A percentile compares a stretch with the other conserved stretches of the same genome.
Evolutionary conservation across 2,113 vertebrate species (phyloP).

Genomic region (Eulacestoma nigropectus): DNA sequence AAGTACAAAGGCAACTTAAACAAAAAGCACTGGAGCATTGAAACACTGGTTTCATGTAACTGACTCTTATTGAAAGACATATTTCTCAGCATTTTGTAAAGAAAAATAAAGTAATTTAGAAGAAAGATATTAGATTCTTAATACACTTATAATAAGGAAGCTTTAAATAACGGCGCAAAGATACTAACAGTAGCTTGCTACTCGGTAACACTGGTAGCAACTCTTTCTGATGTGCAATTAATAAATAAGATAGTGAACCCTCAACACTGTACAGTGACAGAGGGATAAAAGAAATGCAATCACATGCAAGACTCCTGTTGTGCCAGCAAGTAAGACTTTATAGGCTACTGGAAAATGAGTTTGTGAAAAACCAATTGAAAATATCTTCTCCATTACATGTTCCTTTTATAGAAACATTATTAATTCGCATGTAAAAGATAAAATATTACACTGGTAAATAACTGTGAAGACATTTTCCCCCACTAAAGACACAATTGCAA

Average conservation of each 20-base stretch:
- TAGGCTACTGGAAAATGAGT: background rate
- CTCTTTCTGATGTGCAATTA: slow-evolving; percentile 58
- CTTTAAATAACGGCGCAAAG: background rate
- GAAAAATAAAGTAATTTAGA: slow-evolving; percentile 44
- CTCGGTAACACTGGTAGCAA: slow-evolving; percentile 26
- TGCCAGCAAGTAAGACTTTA: slow-evolving; percentile 40
- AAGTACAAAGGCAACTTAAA: slow-evolving; percentile 67
- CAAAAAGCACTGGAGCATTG: slow-evolving; percentile 61
- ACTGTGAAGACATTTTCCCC: background rate
- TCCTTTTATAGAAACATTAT: background rate
- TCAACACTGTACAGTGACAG: background rate
- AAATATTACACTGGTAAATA: background rate
- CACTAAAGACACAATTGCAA: background rate
- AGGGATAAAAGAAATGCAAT: slow-evolving; percentile 12
- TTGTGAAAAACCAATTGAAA: slow-evolving; percentile 36
- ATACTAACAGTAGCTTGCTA: background rate
- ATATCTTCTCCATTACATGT: background rate
- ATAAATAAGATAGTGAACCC: background rate
- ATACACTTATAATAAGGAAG: background rate
- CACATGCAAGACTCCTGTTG: slow-evolving; percentile 8
- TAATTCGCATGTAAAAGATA: background rate
- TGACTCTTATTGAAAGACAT: slow-evolving; percentile 52
- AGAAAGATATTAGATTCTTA: background rate
- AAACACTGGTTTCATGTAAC: slow-evolving; percentile 54
- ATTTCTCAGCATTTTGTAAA: slow-evolving; percentile 50